These are phyloP conservation scores for Sinella curviseta DNA, from an alignment of 1,140 invertebrate species.

Conservation along the genomic window DNA sequence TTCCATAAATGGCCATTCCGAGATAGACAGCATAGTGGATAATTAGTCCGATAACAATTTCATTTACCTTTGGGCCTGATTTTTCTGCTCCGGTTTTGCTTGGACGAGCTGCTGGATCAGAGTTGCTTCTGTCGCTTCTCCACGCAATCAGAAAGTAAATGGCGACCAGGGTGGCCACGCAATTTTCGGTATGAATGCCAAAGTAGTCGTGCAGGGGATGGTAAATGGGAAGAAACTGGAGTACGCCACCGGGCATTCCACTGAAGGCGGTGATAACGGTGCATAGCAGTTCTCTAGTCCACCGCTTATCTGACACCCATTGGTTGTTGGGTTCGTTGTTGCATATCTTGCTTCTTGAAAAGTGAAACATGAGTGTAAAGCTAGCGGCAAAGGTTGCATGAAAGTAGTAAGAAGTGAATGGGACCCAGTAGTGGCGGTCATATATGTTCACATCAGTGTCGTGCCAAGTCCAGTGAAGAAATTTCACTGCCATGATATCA, in stretches of 20 bases:
- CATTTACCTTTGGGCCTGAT: slow-evolving; percentile 38
- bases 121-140: slow-evolving; percentile 59
- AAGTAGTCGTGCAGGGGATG: slow-evolving; percentile 71
- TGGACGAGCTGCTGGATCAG: background rate
- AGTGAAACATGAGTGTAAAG: slow-evolving; percentile 70
- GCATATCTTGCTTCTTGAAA: slow-evolving; percentile 60
- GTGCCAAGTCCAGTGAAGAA: slow-evolving; percentile 82
- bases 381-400: slow-evolving; percentile 72
- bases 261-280: slow-evolving; percentile 62
- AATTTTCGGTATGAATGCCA: slow-evolving; percentile 70
- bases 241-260: slow-evolving; percentile 69
- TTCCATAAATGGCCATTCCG: slow-evolving; percentile 61
- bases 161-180: slow-evolving; percentile 61
- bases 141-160: slow-evolving; percentile 64
- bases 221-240: slow-evolving; percentile 71
- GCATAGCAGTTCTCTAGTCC: slow-evolving; percentile 61
- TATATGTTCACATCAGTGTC: slow-evolving; percentile 79
- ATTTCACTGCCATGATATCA: slow-evolving; percentile 76
- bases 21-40: slow-evolving; percentile 60
- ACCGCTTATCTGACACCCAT: slow-evolving; percentile 61
- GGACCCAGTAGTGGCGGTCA: slow-evolving; percentile 76
- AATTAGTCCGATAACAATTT: slow-evolving; percentile 50
- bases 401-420: slow-evolving; percentile 78
- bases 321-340: slow-evolving; percentile 56
- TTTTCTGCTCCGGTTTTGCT: no score